These are phyloP conservation scores for Siniperca chuatsi DNA, from an alignment of 2,113 vertebrate species.

Conservation along the genomic window DNA sequence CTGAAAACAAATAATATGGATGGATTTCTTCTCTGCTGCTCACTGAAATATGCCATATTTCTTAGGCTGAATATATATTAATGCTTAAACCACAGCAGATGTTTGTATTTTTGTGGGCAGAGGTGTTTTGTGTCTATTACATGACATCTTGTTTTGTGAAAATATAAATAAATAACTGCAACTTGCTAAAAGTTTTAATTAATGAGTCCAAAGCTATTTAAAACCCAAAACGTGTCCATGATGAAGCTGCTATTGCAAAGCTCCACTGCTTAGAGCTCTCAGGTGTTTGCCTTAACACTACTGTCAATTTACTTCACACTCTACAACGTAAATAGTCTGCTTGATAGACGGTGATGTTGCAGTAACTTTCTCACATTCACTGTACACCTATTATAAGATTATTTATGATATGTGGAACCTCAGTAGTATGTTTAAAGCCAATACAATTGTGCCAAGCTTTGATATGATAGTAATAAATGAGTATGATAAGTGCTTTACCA, in stretches of 20 bases:
- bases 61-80: neutral
- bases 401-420: neutral
- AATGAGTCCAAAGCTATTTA: slow-evolving; percentile 4
- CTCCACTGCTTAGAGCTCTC: neutral
- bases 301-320: slow-evolving; percentile 13
- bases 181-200: neutral
- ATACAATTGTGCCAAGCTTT: neutral
- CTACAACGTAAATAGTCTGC: neutral
- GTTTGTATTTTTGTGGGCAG: neutral
- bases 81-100: neutral
- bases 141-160: neutral
- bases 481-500: neutral
- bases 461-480: neutral
- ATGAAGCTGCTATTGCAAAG: slow-evolving; percentile 6
- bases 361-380: neutral
- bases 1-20: neutral
- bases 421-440: neutral
- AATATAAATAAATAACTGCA: neutral
- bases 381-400: neutral
- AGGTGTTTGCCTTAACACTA: neutral
- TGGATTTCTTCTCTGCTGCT: neutral
- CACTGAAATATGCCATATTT: neutral
- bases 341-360: neutral
- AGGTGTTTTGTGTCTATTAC: neutral
- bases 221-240: slow-evolving; percentile 1